Evolutionary conservation across 2,888 invertebrate species (phyloP), one percentile per base, ranked within the genome.

Genomic region (Oscheius onirici): DNA sequence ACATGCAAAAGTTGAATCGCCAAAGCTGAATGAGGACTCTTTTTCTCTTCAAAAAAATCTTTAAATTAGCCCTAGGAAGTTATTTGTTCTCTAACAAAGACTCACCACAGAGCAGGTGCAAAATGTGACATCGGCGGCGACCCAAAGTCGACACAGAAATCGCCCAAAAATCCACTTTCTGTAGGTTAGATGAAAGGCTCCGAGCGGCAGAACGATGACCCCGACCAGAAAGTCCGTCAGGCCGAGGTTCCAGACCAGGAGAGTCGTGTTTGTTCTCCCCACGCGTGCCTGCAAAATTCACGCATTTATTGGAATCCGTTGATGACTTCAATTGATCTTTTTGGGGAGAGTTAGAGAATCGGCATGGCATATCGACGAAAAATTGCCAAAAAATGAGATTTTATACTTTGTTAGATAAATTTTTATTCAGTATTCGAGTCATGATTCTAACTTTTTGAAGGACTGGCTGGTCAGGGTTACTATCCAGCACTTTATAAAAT

Each of bases 111-210:
- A 90, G 10, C 91, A 91, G 0, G 91, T 91, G 81, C 90, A 90
- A 69, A 91, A 91, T 1, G 90, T 91, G 84, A 91, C 91, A 84
- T 91, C 91, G 17, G 90, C 89, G 3, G 89, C 90, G 44, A 91
- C 88, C 91, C 91, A 91, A 72, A 91, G 87, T 80, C 91, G 89
- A 78, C 91, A 91, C 43, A 91, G 87, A 34, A 88, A 88, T 15
- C 90, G 85, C 0, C 91, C 91, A 75, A 91, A 90, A n/a, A 88
- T 82, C 90, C 90, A 90, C 67, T 87, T 81, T 24, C 85, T 78
- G 55, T 80, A 79, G 52, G 86, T 80, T 22, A 87, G 76, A 70
- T 87, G 83, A 43, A 82, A 74, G 11, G 84, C 85, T 51, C 86
- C 86, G 71, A 87, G 72, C 8, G 87, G 87, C n/a, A 87, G 79